These are phyloP conservation scores for Lasioglossum zephyrum DNA, from an alignment of 2,888 invertebrate species.

Conservation along the genomic window DNA sequence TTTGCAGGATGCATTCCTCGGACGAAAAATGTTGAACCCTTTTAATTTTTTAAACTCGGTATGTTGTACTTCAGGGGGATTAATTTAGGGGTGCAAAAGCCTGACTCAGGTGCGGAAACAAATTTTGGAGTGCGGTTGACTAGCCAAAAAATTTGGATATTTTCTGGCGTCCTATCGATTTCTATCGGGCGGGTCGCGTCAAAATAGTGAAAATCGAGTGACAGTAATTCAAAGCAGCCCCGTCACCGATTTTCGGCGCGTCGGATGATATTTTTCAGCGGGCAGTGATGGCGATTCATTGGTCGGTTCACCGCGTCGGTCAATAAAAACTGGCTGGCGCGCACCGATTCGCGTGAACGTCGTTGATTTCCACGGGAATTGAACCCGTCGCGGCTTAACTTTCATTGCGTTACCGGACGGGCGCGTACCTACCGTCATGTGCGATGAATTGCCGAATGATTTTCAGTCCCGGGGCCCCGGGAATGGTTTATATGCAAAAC, in stretches of 20 bases:
- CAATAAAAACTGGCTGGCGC: constrained; percentile 24
- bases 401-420: constrained; percentile 49
- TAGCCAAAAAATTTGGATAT: background rate
- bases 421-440: constrained; percentile 56
- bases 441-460: constrained; percentile 69
- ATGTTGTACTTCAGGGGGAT: background rate
- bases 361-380: constrained; percentile 53
- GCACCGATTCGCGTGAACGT: constrained; percentile 35
- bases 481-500: constrained; percentile 75
- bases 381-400: constrained; percentile 50
- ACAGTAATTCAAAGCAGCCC: background rate
- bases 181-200: background rate
- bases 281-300: background rate
- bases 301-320: background rate
- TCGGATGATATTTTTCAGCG: constrained; percentile 4
- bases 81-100: too few relatives aligned
- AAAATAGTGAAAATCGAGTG: background rate
- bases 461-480: constrained; percentile 56
- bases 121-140: background rate
- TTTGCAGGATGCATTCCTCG: background rate
- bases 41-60: too few relatives aligned
- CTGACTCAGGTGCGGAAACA: too few relatives aligned
- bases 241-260: constrained; percentile 6
- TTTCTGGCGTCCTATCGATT: background rate
- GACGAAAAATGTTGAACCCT: background rate